phyloP scores from a whole-genome alignment of 2,888 invertebrate species.

The Cryptophagus acutangulus region DNA sequence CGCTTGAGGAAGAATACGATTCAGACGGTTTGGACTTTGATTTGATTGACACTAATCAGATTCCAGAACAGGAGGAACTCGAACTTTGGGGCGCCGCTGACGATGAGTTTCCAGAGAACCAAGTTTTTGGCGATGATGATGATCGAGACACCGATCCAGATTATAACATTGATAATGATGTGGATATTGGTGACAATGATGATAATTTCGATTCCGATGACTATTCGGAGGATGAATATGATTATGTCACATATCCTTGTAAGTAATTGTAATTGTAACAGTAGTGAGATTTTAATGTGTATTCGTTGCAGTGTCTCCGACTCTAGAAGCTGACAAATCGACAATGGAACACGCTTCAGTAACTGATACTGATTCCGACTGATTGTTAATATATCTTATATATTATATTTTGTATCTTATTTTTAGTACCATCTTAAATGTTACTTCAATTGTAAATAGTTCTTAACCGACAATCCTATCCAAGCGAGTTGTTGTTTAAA shows the following conservation, averaged over 20 bases:
- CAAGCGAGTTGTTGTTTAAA: not conserved
- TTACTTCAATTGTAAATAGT: not conserved
- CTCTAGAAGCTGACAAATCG: conserved; percentile 4
- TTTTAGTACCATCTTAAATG: conserved; percentile 9
- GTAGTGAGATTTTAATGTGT: conserved; percentile 1
- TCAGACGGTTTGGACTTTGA: conserved; percentile 18
- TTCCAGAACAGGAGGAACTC: not conserved
- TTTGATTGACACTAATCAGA: conserved; percentile 1
- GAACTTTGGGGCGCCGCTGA: not conserved
- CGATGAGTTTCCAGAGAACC: not conserved
- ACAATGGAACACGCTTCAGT: conserved; percentile 1
- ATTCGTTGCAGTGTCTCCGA: conserved; percentile 5
- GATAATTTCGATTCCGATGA: conserved; percentile 16
- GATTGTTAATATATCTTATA: conserved; percentile 18
- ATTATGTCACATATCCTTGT: conserved; percentile 22
- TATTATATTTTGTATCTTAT: conserved; percentile 20
- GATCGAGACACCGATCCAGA: conserved; percentile 17
- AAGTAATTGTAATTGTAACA: conserved; percentile 14
- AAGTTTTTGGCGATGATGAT: conserved; percentile 8
- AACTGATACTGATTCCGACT: conserved; percentile 17
- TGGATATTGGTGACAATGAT: conserved; percentile 11
- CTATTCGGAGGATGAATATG: conserved; percentile 18
- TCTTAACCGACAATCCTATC: not conserved
- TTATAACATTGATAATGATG: conserved; percentile 14
- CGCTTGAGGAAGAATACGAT: conserved; percentile 21